These are phyloP conservation scores for Diorhabda carinulata DNA, from an alignment of 1,140 invertebrate species.

Conservation along the genomic window DNA sequence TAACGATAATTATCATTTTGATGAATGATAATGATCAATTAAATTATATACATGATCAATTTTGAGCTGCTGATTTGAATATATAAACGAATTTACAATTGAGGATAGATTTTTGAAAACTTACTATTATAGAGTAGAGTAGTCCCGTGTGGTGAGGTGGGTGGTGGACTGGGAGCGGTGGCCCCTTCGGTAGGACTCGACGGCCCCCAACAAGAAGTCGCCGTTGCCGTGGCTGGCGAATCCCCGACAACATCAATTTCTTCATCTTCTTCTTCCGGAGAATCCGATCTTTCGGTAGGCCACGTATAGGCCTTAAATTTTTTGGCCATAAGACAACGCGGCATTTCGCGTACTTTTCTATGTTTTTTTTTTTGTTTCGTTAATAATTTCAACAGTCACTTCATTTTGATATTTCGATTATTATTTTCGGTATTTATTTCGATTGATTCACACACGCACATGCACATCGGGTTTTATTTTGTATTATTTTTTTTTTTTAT, in stretches of 20 bases:
- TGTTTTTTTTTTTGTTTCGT: slow-evolving; percentile 3
- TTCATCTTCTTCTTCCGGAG: slow-evolving; percentile 64
- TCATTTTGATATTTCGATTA: slow-evolving; percentile 7
- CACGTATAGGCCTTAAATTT: slow-evolving; percentile 85
- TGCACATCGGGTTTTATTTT: slow-evolving; percentile 5
- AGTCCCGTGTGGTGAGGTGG: slow-evolving; percentile 56
- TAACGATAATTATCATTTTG: no score
- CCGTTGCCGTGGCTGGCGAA: slow-evolving; percentile 34
- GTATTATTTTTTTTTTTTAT: no score
- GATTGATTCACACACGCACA: slow-evolving; percentile 11
- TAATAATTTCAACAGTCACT: slow-evolving; percentile 7
- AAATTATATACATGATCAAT: no score
- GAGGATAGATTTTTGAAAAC: slow-evolving; percentile 23
- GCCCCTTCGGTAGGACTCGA: slow-evolving; percentile 68
- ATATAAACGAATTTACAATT: no score
- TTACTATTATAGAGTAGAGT: slow-evolving; percentile 64
- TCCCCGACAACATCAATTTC: slow-evolving; percentile 78
- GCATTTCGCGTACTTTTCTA: slow-evolving; percentile 55
- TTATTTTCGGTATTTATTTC: neutral
- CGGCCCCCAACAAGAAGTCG: slow-evolving; percentile 61
- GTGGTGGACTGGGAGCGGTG: slow-evolving; percentile 68
- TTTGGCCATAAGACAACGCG: slow-evolving; percentile 84
- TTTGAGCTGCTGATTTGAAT: no score
- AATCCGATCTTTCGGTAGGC: slow-evolving; percentile 48
- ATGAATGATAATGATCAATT: no score